Conservation (phyloP, 2,888 invertebrate species). For the Calliphora vomitoria region DNA sequence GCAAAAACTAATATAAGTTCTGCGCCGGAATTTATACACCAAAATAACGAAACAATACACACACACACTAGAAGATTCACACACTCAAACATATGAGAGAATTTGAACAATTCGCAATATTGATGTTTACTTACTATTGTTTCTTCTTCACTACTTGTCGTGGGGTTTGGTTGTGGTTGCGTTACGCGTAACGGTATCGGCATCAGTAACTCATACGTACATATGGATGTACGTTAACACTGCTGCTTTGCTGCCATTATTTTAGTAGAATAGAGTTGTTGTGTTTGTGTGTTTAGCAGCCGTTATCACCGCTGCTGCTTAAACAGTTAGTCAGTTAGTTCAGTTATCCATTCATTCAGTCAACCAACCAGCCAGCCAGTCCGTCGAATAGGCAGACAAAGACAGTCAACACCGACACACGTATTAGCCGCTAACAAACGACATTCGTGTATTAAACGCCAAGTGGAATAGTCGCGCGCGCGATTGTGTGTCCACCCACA, state of each 20-base stretch:
- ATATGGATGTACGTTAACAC: constrained; percentile 33
- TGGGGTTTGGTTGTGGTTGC: constrained; percentile 66
- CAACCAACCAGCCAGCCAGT: constrained; percentile 29
- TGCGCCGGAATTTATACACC: constrained; percentile 69
- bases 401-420: constrained; percentile 65
- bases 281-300: constrained; percentile 35
- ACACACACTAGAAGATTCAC: not conserved
- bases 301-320: constrained; percentile 68
- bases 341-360: not conserved
- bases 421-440: constrained; percentile 73
- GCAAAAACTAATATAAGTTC: constrained; percentile 26
- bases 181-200: constrained; percentile 67
- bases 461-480: constrained; percentile 73
- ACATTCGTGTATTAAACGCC: constrained; percentile 75
- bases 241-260: constrained; percentile 50
- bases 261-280: constrained; percentile 43
- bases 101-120: constrained; percentile 70
- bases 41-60: constrained; percentile 49
- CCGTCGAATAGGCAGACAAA: constrained; percentile 44
- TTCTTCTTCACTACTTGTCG: constrained; percentile 63
- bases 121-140: constrained; percentile 68
- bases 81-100: constrained; percentile 51
- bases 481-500: constrained; percentile 75
- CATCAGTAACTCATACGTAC: constrained; percentile 52
- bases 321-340: constrained; percentile 59